Percentiles rank a stretch among this genome's conserved stretches.
Conservation (phyloP, 2,113 vertebrate genomes). For the Mystacornis crossleyi region DNA sequence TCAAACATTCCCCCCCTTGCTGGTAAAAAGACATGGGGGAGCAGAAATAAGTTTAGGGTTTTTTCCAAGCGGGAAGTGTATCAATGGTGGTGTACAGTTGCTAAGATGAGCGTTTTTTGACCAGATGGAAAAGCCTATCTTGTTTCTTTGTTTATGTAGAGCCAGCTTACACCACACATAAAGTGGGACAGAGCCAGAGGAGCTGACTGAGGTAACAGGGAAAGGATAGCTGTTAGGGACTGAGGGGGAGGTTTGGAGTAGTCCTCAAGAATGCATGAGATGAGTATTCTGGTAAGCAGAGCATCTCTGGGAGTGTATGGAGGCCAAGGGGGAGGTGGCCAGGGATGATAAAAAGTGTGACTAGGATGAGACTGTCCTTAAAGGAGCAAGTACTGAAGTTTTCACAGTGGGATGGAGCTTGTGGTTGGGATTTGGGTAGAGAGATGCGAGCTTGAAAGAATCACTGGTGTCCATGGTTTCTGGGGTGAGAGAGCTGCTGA, state of each 20-base stretch:
- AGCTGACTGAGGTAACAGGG: background rate
- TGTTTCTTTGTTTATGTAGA: background rate
- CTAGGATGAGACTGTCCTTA: background rate
- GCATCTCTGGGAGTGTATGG: rapidly evolving
- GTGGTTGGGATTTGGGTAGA: background rate
- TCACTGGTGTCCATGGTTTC: background rate
- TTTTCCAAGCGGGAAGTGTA: no score
- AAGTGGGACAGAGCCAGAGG: background rate
- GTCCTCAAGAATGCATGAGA: background rate
- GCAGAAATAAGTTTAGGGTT: background rate
- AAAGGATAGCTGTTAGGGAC: background rate
- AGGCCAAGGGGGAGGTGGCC: background rate
- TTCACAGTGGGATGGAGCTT: background rate
- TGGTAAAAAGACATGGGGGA: background rate
- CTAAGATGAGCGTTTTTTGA: background rate
- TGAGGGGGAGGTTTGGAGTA: background rate
- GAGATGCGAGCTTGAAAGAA: background rate
- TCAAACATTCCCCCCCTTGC: background rate
- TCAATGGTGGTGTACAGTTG: background rate
- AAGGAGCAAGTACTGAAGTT: background rate
- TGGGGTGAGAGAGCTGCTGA: background rate
- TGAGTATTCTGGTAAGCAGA: background rate
- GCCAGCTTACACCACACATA: background rate
- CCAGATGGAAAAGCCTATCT: background rate
- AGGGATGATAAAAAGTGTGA: background rate